Percentiles rank a stretch among this genome's conserved stretches.
phyloP scores from a whole-genome alignment of 2,113 vertebrate species.

The Periophthalmus modestus region DNA sequence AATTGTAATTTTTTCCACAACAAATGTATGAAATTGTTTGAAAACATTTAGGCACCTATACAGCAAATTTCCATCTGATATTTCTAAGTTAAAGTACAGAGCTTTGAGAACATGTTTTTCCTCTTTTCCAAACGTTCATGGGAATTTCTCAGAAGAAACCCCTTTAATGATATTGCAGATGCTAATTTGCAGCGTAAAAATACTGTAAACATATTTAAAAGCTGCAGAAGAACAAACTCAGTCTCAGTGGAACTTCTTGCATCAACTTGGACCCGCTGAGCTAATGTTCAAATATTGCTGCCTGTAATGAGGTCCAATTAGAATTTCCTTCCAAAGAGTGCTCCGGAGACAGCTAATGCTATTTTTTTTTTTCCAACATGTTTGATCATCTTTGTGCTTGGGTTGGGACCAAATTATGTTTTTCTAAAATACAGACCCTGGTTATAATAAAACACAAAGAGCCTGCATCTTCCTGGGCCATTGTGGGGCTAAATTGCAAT shows the following conservation, averaged over 20 bases:
- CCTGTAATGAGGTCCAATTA: constrained; percentile 4
- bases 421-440: neutral
- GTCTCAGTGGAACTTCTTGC: neutral
- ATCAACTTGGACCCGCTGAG: neutral
- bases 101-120: neutral
- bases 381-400: constrained; percentile 2
- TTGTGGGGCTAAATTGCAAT: constrained; percentile 1
- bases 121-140: neutral
- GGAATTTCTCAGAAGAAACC: neutral
- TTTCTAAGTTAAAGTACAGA: neutral
- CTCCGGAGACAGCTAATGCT: neutral
- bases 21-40: no score
- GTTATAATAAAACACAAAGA: neutral
- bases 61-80: neutral
- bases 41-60: neutral
- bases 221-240: neutral
- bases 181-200: neutral
- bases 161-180: neutral
- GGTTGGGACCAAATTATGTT: neutral
- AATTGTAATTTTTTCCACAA: no score
- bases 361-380: neutral
- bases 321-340: neutral
- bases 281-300: neutral
- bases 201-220: neutral
- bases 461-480: neutral